Base-by-base conservation (phyloP, 2,888 invertebrate genomes). In the Callyntrura guangdongensis region DNA sequence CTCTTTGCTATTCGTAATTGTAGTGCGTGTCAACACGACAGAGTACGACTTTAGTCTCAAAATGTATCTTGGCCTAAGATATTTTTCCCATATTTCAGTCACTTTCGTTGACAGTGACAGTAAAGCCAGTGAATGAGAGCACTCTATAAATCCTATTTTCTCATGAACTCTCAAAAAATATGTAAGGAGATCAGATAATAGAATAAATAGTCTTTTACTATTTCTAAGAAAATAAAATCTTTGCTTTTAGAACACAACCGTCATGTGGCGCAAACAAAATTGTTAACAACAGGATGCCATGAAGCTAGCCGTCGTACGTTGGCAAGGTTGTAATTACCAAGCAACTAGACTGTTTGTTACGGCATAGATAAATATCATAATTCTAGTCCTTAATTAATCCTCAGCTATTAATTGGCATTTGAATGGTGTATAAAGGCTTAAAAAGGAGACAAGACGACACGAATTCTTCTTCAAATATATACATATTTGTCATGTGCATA, bases 361-460 rank as follows among this genome's bases (percentile, higher is more conserved):
- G n/a, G 72, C 20, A 11, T 20, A 22, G 49, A 45, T 72, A 72
- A 45, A 45, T 22, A 72, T 17, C 11, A 49, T 20, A 20, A 74
- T 74, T 20, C 17, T 8, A 74, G 22, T 25, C 4, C 6, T n/a
- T 77, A 77, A 77, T 77, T 77, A 77, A 53, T 77, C 20, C 47
- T 77, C 47, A 25, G 25, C 22, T 53, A 77, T 53, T 72, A 72
- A 72, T 72, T 72, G 72, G 45, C 36, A 8, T 72, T 17, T 45
- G n/a, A 45, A 47, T 72, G 36, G n/a, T 8, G 14, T 14, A 72
- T 8, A 25, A 12, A 47, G 45, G 36, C 6, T 36, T 36, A 47
- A 12, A 36, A 47, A 47, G 45, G 17, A 45, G 45, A 72, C 14
- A 47, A 45, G 47, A 72, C 45, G 47, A 72, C 72, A 72, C 45